A percentile compares a stretch with the other conserved stretches of the same genome.
Conservation (phyloP, 2,113 vertebrate species). For the Fulmarus glacialis region DNA sequence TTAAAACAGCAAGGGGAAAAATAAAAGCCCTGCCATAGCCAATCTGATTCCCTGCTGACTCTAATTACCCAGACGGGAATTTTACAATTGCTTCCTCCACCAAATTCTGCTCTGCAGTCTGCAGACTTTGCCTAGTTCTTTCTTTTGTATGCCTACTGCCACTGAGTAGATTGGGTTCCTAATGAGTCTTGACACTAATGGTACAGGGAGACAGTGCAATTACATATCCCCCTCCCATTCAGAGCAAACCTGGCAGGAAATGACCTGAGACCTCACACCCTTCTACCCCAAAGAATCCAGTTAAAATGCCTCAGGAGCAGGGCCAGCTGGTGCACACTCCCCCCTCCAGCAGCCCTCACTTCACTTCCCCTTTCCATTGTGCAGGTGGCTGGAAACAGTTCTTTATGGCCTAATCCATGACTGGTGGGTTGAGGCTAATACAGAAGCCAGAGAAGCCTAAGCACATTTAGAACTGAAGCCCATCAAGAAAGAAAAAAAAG, state of each 20-base stretch:
- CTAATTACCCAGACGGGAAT: conserved; percentile 81
- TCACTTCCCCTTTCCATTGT: conserved; percentile 61
- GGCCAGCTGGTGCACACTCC: conserved; percentile 66
- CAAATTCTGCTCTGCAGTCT: conserved; percentile 61
- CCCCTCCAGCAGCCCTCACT: not conserved
- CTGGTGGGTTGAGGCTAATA: conserved; percentile 16
- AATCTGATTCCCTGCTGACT: conserved; percentile 79
- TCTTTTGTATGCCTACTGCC: conserved; percentile 72
- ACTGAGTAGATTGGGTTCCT: conserved; percentile 75
- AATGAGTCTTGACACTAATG: conserved; percentile 85
- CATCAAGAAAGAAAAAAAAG: not conserved
- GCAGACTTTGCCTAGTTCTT: conserved; percentile 73
- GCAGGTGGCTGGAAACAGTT: conserved; percentile 73
- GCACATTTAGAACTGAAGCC: conserved; percentile 17
- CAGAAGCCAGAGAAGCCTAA: conserved; percentile 21
- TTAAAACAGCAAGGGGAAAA: conserved; percentile 71
- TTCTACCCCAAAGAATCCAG: conserved; percentile 67
- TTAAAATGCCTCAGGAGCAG: conserved; percentile 68
- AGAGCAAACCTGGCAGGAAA: conserved; percentile 75
- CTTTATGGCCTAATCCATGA: conserved; percentile 60
- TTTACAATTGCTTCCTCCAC: conserved; percentile 74
- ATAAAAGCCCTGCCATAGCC: conserved; percentile 72
- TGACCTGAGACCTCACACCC: conserved; percentile 75
- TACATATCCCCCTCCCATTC: conserved; percentile 59
- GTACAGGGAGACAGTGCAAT: conserved; percentile 73